A percentile compares a stretch with the other conserved stretches of the same genome.
phyloP scores from a whole-genome alignment of 1,140 invertebrate species.

The Drosophila subobscura region DNA sequence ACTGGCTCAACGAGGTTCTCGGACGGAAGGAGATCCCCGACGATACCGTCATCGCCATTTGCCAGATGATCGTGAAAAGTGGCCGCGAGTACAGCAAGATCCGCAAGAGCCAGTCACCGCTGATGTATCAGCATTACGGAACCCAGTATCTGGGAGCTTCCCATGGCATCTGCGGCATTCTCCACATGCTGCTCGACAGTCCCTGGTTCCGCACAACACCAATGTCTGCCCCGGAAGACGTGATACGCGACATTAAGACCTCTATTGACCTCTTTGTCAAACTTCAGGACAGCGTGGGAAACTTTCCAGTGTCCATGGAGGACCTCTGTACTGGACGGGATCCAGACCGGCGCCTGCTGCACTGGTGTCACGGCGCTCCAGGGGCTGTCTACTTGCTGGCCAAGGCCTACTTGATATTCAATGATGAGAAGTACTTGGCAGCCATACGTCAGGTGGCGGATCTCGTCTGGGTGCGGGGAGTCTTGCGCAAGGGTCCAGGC shows the following conservation, averaged over 20 bases:
- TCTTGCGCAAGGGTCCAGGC: constrained; percentile 92
- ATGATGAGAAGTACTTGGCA: constrained; percentile 89
- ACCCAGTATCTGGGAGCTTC: constrained; percentile 94
- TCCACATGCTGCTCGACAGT: constrained; percentile 85
- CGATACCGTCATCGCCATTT: constrained; percentile 86
- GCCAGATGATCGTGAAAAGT: constrained; percentile 88
- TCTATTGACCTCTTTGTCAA: constrained; percentile 86
- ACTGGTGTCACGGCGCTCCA: constrained; percentile 95
- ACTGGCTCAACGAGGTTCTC: constrained; percentile 88
- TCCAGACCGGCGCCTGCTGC: constrained; percentile 87
- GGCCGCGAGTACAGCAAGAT: constrained; percentile 87
- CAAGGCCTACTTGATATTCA: constrained; percentile 90
- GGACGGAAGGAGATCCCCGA: constrained; percentile 84
- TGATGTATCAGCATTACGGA: constrained; percentile 94
- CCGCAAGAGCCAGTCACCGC: constrained; percentile 86
- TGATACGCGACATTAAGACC: constrained; percentile 85
- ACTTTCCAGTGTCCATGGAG: constrained; percentile 91
- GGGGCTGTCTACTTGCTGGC: constrained; percentile 92
- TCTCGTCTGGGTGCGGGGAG: constrained; percentile 91
- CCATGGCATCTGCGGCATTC: constrained; percentile 89
- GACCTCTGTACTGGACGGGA: constrained; percentile 85
- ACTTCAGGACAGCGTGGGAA: constrained; percentile 88
- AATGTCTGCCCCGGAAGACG: constrained; percentile 84
- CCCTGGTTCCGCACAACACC: constrained; percentile 78
- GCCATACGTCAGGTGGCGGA: constrained; percentile 89